Evolutionary conservation across 2,888 invertebrate species (phyloP).

Genomic region (Mesochorus sp.): DNA sequence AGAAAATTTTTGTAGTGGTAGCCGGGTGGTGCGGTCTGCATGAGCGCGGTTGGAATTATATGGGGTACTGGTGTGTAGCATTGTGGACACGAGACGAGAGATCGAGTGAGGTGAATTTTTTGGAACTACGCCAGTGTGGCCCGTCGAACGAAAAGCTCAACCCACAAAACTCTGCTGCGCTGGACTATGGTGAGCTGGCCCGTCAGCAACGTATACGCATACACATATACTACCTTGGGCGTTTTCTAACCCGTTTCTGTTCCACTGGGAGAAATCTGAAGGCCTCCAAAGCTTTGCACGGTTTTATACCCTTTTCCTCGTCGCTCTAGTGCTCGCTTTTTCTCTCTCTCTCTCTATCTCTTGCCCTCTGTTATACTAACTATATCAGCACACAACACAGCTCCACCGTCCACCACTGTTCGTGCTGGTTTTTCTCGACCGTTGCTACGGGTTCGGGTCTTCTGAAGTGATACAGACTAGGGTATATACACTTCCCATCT

Average conservation of each 20-base stretch:
- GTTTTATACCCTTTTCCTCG: conserved; percentile 31
- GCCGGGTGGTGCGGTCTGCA: conserved; percentile 12
- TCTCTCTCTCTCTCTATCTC: conserved; percentile 1
- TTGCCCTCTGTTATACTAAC: neutral
- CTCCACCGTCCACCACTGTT: conserved; percentile 20
- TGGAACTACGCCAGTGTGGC: conserved; percentile 58
- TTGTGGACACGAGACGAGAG: conserved; percentile 22
- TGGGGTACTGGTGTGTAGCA: conserved; percentile 1
- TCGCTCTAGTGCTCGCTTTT: conserved; percentile 3
- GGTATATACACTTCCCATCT: no score
- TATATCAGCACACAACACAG: neutral
- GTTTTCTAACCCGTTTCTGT: conserved; percentile 30
- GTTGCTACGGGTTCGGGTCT: conserved; percentile 39
- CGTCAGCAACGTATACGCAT: conserved; percentile 26
- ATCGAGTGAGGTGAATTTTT: conserved; percentile 49
- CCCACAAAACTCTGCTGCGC: conserved; percentile 42
- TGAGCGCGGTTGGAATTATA: conserved; percentile 20
- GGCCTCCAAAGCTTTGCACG: conserved; percentile 46
- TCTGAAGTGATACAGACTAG: conserved; percentile 30
- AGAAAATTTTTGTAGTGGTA: conserved; percentile 8
- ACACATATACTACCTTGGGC: conserved; percentile 17
- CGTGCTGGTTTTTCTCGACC: conserved; percentile 22
- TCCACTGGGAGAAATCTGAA: conserved; percentile 48
- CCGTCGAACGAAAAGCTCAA: conserved; percentile 56
- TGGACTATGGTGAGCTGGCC: conserved; percentile 37